A percentile compares a stretch with the other conserved stretches of the same genome.
phyloP scores from a whole-genome alignment of 2,797 vertebrate species.

The Rhinichthys osculus region DNA sequence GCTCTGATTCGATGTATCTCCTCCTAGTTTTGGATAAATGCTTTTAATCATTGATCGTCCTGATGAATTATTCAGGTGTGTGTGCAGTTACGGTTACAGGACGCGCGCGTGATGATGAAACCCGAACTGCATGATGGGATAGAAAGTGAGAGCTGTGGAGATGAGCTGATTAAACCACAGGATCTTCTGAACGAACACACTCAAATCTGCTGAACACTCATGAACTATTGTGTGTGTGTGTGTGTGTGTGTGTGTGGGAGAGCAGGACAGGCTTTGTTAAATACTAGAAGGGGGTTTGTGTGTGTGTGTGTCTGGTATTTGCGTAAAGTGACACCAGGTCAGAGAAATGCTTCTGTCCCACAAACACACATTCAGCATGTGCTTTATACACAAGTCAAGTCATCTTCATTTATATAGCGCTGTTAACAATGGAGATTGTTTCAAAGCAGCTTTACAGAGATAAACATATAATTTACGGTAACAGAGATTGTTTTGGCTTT shows the following conservation, averaged over 20 bases:
- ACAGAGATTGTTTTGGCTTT: no score
- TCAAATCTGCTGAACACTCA: slow-evolving; percentile 48
- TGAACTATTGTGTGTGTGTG: slow-evolving; percentile 40
- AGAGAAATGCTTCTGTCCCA: slow-evolving; percentile 3
- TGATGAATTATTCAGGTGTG: slow-evolving; percentile 69
- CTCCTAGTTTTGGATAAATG: slow-evolving; percentile 57
- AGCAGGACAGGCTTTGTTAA: neutral
- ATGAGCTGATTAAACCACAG: slow-evolving; percentile 12
- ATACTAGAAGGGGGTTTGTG: neutral
- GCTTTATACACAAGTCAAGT: neutral
- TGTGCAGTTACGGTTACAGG: slow-evolving; percentile 48
- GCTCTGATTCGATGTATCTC: neutral
- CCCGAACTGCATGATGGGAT: neutral
- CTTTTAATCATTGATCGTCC: slow-evolving; percentile 75
- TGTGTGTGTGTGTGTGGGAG: neutral
- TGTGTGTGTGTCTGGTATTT: neutral
- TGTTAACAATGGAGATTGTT: no score
- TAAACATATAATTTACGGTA: no score
- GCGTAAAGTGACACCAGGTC: neutral
- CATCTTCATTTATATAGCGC: no score
- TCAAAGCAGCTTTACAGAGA: no score
- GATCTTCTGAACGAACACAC: neutral
- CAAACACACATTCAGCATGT: neutral
- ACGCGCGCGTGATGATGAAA: neutral
- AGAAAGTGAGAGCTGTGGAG: neutral